A percentile compares a stretch with the other conserved stretches of the same genome.
These are phyloP conservation scores for Rugalucina vietnamica DNA, from an alignment of 2,888 invertebrate species.

Conservation along the genomic window DNA sequence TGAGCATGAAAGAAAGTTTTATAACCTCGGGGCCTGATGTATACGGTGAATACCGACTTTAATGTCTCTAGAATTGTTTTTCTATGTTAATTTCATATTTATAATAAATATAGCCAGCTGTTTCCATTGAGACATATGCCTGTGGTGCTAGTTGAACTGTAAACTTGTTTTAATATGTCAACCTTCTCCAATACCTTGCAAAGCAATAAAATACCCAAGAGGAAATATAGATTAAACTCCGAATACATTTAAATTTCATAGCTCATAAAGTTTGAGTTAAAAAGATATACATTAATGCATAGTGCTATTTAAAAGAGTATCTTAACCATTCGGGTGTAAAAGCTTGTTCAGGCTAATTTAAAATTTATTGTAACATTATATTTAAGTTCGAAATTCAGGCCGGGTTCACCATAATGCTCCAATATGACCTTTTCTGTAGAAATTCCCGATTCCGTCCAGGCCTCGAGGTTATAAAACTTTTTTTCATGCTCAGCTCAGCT, in stretches of 20 bases:
- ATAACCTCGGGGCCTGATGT: too few species aligned
- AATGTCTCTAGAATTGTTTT: too few species aligned
- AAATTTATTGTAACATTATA: neutral
- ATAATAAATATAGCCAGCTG: too few species aligned
- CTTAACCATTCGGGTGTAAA: neutral
- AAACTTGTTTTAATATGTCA: neutral
- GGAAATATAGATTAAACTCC: neutral
- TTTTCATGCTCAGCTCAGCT: neutral
- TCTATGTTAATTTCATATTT: too few species aligned
- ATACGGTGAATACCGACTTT: too few species aligned
- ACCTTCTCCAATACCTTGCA: neutral
- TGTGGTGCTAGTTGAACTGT: neutral
- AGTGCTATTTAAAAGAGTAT: neutral
- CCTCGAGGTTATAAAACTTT: neutral
- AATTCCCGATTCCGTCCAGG: neutral
- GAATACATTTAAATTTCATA: neutral
- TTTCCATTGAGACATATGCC: too few species aligned
- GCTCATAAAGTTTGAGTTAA: neutral
- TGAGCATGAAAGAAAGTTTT: too few species aligned
- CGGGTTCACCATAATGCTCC: neutral
- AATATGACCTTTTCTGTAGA: neutral
- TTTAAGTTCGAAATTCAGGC: neutral
- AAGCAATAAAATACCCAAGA: neutral
- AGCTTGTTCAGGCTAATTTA: neutral
- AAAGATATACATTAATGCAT: neutral